These are phyloP conservation scores for Lycopodina hypogea DNA, from an alignment of 37 sponge, comb jelly and placozoan species.

Conservation along the genomic window DNA sequence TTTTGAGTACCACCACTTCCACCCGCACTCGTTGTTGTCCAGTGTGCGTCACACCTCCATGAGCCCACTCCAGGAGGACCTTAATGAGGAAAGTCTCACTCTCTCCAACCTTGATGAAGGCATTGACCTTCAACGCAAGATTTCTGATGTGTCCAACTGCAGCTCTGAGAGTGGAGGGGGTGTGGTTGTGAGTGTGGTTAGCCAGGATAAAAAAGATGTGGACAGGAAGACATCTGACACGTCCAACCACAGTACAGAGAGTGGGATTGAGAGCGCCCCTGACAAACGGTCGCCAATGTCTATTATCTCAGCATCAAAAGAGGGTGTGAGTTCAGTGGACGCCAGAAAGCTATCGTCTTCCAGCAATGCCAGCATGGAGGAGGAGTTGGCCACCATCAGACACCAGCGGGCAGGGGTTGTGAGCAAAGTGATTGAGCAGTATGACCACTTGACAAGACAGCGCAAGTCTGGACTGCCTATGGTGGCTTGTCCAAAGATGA, in stretches of 20 bases:
- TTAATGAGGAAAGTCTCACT: slow-evolving; percentile 2
- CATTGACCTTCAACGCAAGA: background rate
- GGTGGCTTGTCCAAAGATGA: background rate
- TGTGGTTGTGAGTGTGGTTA: background rate
- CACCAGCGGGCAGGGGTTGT: slow-evolving; percentile 13
- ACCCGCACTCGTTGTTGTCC: background rate
- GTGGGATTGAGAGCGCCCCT: slow-evolving; percentile 3
- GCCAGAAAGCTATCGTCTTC: background rate
- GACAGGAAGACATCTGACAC: slow-evolving; percentile 11
- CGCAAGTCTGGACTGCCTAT: slow-evolving; percentile 21
- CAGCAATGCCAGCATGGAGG: slow-evolving; percentile 8
- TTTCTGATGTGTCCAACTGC: slow-evolving; percentile 25
- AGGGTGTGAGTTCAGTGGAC: background rate
- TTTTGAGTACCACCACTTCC: background rate
- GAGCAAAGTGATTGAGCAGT: background rate
- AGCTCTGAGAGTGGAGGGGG: slow-evolving; percentile 33
- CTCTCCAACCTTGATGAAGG: slow-evolving; percentile 8
- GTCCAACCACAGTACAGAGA: slow-evolving; percentile 9
- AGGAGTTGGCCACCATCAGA: background rate
- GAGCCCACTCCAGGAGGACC: slow-evolving; percentile 28
- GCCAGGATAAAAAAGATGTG: background rate
- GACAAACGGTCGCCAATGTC: slow-evolving; percentile 10
- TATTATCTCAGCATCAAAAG: background rate
- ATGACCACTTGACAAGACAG: slow-evolving; percentile 10
- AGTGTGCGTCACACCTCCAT: background rate